phyloP scores from a whole-genome alignment of 2,888 invertebrate species.

The Epicampocera succincta region DNA sequence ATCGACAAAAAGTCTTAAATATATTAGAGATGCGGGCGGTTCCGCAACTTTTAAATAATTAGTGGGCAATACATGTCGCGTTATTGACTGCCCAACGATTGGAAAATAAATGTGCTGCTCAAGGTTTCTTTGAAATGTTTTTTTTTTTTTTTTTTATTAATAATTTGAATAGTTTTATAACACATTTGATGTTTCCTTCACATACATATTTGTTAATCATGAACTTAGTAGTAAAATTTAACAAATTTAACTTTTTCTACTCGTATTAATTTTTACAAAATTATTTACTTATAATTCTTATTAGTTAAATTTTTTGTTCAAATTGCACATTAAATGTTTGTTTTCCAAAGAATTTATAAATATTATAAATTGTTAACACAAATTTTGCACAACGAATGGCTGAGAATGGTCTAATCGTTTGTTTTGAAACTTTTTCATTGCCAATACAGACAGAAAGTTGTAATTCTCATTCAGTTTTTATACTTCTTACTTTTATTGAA shows the following conservation, averaged over 20 bases:
- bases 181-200: constrained; percentile 24
- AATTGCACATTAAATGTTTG: constrained; percentile 53
- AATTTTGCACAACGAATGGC: constrained; percentile 1
- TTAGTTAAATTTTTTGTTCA: constrained; percentile 17
- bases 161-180: constrained; percentile 47
- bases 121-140: neutral
- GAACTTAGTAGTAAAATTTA: constrained; percentile 55
- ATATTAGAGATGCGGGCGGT: too few species aligned
- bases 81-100: too few species aligned
- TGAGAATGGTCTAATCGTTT: too few species aligned
- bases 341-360: neutral
- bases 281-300: constrained; percentile 48
- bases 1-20: too few species aligned
- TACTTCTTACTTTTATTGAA: too few species aligned
- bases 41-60: too few species aligned
- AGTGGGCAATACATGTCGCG: too few species aligned
- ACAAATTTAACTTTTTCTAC: constrained; percentile 42
- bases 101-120: neutral
- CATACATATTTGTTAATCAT: constrained; percentile 21
- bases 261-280: constrained; percentile 57
- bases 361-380: neutral
- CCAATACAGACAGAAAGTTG: too few species aligned
- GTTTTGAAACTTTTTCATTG: too few species aligned
- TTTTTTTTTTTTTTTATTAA: constrained; percentile 46
- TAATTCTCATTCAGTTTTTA: too few species aligned